Evolutionary conservation across 1,140 invertebrate genomes (phyloP), one percentile per base, ranked within the genome.

Genomic region (Drosophila ercepeae): DNA sequence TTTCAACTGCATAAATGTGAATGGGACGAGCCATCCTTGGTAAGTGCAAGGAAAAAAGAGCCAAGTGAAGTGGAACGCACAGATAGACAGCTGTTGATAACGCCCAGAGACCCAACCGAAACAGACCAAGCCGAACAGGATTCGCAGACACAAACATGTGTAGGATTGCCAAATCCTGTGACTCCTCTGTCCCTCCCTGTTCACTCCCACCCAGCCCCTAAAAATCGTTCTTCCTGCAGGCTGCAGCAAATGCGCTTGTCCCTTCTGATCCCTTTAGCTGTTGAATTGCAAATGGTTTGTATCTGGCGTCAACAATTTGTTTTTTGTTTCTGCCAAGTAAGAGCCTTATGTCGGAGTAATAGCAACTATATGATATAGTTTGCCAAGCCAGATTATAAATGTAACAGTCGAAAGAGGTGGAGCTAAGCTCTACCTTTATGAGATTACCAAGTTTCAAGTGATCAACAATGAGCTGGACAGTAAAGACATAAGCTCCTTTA

Each of bases 211-310:
- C 29, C 29, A 8, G 3, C 14, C 0, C 9, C n/a, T 41, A 6
- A 6, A 14, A 1, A n/a, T 19, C 23, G 29, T 18, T 9, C 51
- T n/a, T 14, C 44, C 25, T 4, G 41, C 71, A 49, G 75, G 32
- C 25, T 4, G 41, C 71, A 49, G 75, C 71, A 84, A 84, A 73
- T 86, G 81, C 81, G 81, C 81, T 88, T 86, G 81, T 86, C 69
- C 68, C 76, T 86, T 77, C 83, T 88, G 82, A 88, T 88, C 82
- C 82, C 72, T 75, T 88, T 67, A 82, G 82, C 82, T 88, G 82
- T 88, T 88, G 82, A 88, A 88, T 88, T 88, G 82, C 82, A 88
- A 88, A 88, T 88, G 88, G 82, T 88, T 81, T 88, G 82, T 81
- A 75, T 75, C 69, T 88, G 81, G 68, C 68, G 81, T 77, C 61